phyloP scores from a whole-genome alignment of 2,888 invertebrate genomes.

The Tetheella fluctuosa region DNA sequence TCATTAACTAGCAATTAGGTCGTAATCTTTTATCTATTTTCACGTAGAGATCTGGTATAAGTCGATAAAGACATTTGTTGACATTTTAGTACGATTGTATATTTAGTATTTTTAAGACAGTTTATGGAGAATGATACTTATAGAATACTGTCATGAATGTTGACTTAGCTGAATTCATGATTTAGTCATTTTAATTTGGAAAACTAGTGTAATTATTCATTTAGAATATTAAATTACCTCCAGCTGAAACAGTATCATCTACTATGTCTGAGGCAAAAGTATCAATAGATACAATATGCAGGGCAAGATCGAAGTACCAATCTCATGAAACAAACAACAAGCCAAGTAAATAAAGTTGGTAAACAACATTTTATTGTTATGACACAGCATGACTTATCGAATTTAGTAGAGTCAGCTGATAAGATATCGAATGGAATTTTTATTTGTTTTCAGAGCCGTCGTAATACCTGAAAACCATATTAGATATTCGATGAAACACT shows the following conservation, averaged over 20 bases:
- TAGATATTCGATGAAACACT: neutral
- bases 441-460: neutral
- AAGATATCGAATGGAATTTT: conserved; percentile 11
- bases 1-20: neutral
- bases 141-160: no score
- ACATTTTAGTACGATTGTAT: no score
- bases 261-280: no score
- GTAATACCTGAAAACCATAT: neutral
- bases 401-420: conserved; percentile 10
- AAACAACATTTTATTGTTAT: conserved; percentile 1
- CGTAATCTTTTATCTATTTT: neutral
- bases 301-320: neutral
- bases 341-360: neutral
- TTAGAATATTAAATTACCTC: no score
- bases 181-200: no score
- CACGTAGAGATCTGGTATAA: neutral
- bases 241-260: no score
- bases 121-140: no score
- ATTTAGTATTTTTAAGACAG: no score
- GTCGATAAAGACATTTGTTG: neutral
- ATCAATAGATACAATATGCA: no score
- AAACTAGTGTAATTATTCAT: no score
- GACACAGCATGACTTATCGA: conserved; percentile 10
- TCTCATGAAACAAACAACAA: neutral
- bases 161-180: no score